Evolutionary conservation across 2,797 vertebrate genomes (phyloP).

Genomic region (Rhinatrema bivittatum): DNA sequence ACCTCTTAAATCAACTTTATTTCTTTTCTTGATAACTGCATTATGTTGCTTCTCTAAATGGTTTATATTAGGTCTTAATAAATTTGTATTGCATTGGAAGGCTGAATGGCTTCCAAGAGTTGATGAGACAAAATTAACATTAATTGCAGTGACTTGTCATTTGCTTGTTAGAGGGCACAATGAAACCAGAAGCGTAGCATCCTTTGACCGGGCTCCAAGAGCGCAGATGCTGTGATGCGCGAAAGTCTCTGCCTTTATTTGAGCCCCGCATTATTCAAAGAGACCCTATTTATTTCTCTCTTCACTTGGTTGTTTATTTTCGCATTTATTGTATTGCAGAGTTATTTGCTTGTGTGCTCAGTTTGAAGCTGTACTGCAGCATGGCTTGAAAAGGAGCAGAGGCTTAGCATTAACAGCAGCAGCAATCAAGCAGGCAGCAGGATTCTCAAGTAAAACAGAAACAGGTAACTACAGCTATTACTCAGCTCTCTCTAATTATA

Average conservation of each 20-base stretch:
- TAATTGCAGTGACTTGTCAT: too few species aligned
- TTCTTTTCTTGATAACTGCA: too few species aligned
- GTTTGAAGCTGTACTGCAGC: slow-evolving; percentile 90
- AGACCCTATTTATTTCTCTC: not conserved
- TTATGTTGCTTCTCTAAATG: too few species aligned
- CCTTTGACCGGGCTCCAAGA: too few species aligned
- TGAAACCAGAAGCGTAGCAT: too few species aligned
- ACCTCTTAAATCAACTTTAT: too few species aligned
- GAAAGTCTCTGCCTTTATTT: not conserved
- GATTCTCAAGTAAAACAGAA: slow-evolving; percentile 86
- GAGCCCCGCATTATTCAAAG: not conserved
- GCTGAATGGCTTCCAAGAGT: too few species aligned
- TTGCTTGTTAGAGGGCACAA: too few species aligned
- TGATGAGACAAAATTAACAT: too few species aligned
- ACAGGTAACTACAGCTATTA: slow-evolving; percentile 62
- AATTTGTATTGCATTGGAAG: too few species aligned
- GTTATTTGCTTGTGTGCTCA: slow-evolving; percentile 95
- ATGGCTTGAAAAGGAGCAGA: slow-evolving; percentile 84
- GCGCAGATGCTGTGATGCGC: too few species aligned
- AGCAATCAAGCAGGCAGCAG: slow-evolving; percentile 88
- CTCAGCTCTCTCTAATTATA: slow-evolving; percentile 9
- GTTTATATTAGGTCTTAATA: too few species aligned
- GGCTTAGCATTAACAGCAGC: slow-evolving; percentile 89
- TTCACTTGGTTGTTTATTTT: slow-evolving; percentile 2
- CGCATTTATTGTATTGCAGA: slow-evolving; percentile 51